Evolutionary conservation across 2,888 invertebrate genomes (phyloP).

Genomic region (Lasioglossum malachurum): DNA sequence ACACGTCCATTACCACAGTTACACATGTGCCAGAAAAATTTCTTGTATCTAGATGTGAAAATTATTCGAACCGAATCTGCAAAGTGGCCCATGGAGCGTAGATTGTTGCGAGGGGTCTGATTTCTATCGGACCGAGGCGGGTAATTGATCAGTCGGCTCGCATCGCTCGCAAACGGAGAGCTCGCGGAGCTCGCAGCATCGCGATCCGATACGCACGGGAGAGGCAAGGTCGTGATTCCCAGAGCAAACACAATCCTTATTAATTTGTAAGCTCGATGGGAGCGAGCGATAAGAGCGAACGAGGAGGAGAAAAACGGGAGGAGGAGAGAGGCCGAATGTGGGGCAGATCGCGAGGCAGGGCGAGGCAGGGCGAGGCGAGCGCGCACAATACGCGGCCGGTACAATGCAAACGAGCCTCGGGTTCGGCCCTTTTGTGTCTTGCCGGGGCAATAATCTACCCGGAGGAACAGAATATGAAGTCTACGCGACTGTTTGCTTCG

Average conservation of each 20-base stretch:
- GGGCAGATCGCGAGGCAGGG: conserved; percentile 23
- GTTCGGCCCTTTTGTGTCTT: conserved; percentile 40
- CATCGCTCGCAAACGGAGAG: background rate
- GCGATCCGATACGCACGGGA: background rate
- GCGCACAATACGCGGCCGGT: conserved; percentile 37
- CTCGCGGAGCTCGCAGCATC: background rate
- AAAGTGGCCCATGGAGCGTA: background rate
- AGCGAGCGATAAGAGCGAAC: conserved; percentile 4
- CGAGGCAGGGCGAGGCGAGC: background rate
- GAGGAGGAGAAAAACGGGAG: background rate
- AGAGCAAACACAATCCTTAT: conserved; percentile 27
- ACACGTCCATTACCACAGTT: too few species aligned
- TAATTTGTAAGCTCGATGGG: conserved; percentile 24
- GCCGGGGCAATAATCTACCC: conserved; percentile 19
- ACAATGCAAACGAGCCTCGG: conserved; percentile 45
- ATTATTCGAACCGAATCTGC: background rate
- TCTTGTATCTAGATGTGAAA: background rate
- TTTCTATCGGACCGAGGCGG: background rate
- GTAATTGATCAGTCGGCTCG: conserved; percentile 22
- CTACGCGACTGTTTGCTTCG: conserved; percentile 15
- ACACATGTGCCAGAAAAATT: too few species aligned
- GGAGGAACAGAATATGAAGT: conserved; percentile 18
- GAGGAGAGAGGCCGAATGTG: conserved; percentile 21
- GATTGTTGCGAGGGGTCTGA: background rate
- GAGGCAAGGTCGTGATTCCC: conserved; percentile 32